Conservation (phyloP, 1,140 invertebrate species). For the Lepidotrigona ventralis region DNA sequence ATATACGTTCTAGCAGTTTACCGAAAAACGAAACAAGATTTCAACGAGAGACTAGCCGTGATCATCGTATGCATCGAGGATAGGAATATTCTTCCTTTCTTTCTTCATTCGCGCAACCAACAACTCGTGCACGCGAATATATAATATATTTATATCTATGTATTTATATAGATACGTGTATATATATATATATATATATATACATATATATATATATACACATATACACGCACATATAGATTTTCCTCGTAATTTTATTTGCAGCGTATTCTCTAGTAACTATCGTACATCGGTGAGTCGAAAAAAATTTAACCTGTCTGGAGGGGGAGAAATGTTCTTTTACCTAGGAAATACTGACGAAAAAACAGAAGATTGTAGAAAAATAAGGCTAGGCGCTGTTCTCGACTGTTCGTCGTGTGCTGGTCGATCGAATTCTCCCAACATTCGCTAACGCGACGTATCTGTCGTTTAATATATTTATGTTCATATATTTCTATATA, state of each 20-base stretch:
- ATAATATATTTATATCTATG: constrained; percentile 39
- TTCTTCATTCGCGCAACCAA: constrained; percentile 33
- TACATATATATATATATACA: constrained; percentile 25
- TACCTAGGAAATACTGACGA: constrained; percentile 72
- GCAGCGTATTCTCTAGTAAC: constrained; percentile 57
- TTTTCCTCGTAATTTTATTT: constrained; percentile 36
- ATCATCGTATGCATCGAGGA: background rate
- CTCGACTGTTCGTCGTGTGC: constrained; percentile 31
- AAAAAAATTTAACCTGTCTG: constrained; percentile 42
- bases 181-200: constrained; percentile 27
- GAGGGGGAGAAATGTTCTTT: constrained; percentile 24
- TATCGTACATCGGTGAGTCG: constrained; percentile 51
- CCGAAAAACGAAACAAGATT: background rate
- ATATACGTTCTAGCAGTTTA: background rate
- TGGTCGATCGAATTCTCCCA: background rate
- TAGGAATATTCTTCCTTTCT: background rate
- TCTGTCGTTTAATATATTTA: constrained; percentile 8
- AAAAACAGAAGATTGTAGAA: constrained; percentile 75
- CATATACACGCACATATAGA: background rate
- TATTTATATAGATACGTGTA: constrained; percentile 1
- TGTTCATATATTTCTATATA: constrained; percentile 4
- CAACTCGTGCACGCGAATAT: constrained; percentile 51
- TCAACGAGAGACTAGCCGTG: background rate
- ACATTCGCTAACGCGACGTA: background rate
- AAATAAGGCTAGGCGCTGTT: constrained; percentile 76